A percentile compares a stretch with the other conserved stretches of the same genome.
Conservation (phyloP, 2,888 invertebrate species). For the Sinotaia quadrata region DNA sequence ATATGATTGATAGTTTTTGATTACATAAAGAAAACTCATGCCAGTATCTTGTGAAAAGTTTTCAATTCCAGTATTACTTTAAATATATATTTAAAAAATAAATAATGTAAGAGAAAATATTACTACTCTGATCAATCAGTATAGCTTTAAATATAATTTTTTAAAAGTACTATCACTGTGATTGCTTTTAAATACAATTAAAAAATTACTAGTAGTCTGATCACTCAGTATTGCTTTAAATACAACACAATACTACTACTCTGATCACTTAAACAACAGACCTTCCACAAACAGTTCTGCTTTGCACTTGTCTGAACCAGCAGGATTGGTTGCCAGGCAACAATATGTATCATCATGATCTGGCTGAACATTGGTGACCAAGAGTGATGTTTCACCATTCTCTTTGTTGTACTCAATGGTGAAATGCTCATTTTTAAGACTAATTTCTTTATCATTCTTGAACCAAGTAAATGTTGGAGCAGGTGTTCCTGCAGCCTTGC, state of each 20-base stretch:
- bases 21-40: no score
- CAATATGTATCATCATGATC: conserved; percentile 68
- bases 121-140: no score
- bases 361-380: conserved; percentile 61
- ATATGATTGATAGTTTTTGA: no score
- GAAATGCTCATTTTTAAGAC: conserved; percentile 55
- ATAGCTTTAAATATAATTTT: no score
- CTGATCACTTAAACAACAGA: conserved; percentile 29
- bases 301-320: conserved; percentile 61
- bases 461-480: conserved; percentile 66
- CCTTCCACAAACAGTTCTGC: conserved; percentile 67
- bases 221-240: no score
- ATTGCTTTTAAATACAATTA: no score
- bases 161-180: no score
- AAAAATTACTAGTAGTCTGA: no score
- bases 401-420: conserved; percentile 52
- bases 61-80: no score
- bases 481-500: conserved; percentile 65
- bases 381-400: conserved; percentile 53
- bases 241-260: background rate
- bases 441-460: conserved; percentile 59
- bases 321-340: conserved; percentile 65
- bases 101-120: no score
- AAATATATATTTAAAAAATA: no score
- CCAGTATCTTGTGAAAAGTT: no score